Evolutionary conservation across 2,113 vertebrate genomes (phyloP), one percentile per base, ranked within the genome.

Genomic region (Garra rufa): DNA sequence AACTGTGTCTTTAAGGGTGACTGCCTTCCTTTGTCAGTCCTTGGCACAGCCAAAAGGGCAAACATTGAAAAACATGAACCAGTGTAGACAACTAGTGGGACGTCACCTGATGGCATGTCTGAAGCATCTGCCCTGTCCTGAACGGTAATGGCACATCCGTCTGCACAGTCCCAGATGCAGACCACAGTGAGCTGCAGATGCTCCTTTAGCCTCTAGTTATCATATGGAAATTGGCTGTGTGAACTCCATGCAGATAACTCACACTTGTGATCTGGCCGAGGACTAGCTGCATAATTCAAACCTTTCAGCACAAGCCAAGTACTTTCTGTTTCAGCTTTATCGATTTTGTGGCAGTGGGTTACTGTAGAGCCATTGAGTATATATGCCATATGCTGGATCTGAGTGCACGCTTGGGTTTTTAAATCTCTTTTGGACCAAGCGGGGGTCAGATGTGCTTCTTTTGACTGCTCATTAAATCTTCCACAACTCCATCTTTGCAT

Each of bases 211-310:
- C 59, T 67, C 59, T 34, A 80, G 77, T 80, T 80, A 67, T 67
- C 26, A 82, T 70, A 70, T 82, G 80, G 46, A 55, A 82, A 82
- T 55, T 70, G 63, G 19, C 30, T 82, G 19, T 55, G 14, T 52
- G 46, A 41, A 70, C 46, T 70, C 28, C 13, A n/a, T 46, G 30
- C 57, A 46, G 28, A 71, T 71, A 69, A 69, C 28, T 50, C 44
- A 67, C 61, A 52, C 7, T 41, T 50, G 76, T 77, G 74, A 63
- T 65, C 77, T 26, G 41, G 15, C 30, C 44, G 1, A 70, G 46
- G 30, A 70, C 44, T 43, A 15, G 19, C 4, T 70, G 21, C 26
- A 82, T 38, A 17, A 34, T 38, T 50, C 30, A 34, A 24, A 63
- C 14, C 59, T 28, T 28, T 65, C 43, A 46, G 63, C 28, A 24